Evolutionary conservation across 2,888 invertebrate genomes (phyloP).

Genomic region (Cephus spinipes): DNA sequence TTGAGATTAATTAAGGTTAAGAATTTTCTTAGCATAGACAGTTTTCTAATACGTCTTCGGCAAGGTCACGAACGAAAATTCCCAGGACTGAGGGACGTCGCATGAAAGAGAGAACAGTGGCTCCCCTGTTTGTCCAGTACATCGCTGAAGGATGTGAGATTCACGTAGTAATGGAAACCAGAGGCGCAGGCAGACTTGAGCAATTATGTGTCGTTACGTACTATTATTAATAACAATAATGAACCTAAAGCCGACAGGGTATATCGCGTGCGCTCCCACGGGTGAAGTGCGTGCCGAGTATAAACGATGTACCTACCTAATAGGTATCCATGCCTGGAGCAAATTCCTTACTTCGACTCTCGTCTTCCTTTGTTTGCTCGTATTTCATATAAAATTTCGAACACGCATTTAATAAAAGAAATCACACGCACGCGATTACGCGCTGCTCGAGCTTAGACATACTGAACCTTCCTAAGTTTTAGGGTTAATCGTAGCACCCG

Average conservation of each 20-base stretch:
- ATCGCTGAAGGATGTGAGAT: not conserved
- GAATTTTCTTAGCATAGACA: not conserved
- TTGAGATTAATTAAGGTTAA: not conserved
- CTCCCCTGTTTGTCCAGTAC: not conserved
- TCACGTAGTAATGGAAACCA: slow-evolving; percentile 52
- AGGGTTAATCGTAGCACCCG: slow-evolving; percentile 3
- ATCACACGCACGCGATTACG: slow-evolving; percentile 37
- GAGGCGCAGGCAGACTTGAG: slow-evolving; percentile 63
- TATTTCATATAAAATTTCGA: slow-evolving; percentile 31
- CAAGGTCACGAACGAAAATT: not conserved
- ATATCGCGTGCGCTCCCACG: slow-evolving; percentile 66
- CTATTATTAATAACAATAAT: slow-evolving; percentile 65
- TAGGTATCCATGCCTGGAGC: slow-evolving; percentile 63
- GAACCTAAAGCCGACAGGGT: slow-evolving; percentile 48
- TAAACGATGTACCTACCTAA: slow-evolving; percentile 63
- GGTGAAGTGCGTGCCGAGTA: slow-evolving; percentile 62
- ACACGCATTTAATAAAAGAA: slow-evolving; percentile 41
- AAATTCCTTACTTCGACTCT: slow-evolving; percentile 50
- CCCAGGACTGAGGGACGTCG: not conserved
- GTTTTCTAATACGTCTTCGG: not conserved
- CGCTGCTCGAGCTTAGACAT: not conserved
- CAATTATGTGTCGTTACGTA: slow-evolving; percentile 65
- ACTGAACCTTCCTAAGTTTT: slow-evolving; percentile 5
- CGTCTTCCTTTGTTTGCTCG: slow-evolving; percentile 28
- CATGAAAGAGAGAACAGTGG: not conserved